Base-by-base conservation (phyloP, 2,797 vertebrate species). In the Capromys pilorides region DNA sequence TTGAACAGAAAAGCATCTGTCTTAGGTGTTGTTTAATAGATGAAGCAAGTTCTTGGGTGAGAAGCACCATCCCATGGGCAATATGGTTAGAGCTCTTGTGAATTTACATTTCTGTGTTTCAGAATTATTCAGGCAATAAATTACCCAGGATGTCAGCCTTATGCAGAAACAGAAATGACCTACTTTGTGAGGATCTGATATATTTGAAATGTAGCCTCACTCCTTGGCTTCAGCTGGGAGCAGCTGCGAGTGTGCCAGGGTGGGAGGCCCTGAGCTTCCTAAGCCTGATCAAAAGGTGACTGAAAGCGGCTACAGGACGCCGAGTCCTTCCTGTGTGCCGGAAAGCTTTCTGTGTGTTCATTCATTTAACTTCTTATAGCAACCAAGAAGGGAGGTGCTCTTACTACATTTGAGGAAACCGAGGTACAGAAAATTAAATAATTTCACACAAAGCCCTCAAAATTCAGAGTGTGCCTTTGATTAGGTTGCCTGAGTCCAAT, bases 61-160 rank as follows among this genome's bases (percentile, higher is more conserved):
- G 78, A 81, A 67, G 67, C 71, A 54, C 88, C 93, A 66, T 94
- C 96, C 94, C 67, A 62, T 91, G 59, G 31, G 83, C 67, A 96
- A 51, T 84, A 41, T 93, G 95, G 93, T 86, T 85, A 87, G 94
- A 91, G 90, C 36, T 75, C 84, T 84, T n/a, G 36, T 24, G 33
- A 79, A 93, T 96, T 93, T 97, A 93, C 91, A 97, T 83, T 90
- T 97, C 77, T 92, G 83, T 93, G 69, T 93, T 96, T 97, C 93
- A 94, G 95, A 96, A 95, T 94, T 97, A 95, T 96, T 96, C 95
- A 96, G 95, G 85, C 94, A 95, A 95, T 93, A 95, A 87, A 95
- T 96, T 97, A 95, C 91, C 64, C 89, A 95, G 93, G 88, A 97
- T 95, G 93, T 89, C 96, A 97, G 94, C 93, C 95, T 97, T 94